Evolutionary conservation across 2,113 vertebrate species (phyloP).

Genomic region (Plestiodon gilberti): DNA sequence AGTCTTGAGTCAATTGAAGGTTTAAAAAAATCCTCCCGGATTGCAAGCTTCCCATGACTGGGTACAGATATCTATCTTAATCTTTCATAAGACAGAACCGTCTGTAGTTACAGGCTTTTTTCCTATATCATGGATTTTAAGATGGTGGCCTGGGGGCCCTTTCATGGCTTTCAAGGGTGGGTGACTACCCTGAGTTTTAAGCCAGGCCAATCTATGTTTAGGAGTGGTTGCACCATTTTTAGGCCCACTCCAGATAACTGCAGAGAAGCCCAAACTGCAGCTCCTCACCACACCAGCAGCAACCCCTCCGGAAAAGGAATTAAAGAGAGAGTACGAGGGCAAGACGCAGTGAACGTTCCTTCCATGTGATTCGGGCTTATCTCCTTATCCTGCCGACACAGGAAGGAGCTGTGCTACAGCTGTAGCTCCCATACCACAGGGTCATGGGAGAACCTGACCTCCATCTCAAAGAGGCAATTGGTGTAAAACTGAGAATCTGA

Average conservation of each 20-base stretch:
- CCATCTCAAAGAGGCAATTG: too few species aligned
- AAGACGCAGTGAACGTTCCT: too few species aligned
- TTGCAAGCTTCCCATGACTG: neutral
- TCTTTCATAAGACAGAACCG: neutral
- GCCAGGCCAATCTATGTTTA: neutral
- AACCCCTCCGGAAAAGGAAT: neutral
- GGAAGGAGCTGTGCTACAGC: neutral
- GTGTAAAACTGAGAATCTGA: too few species aligned
- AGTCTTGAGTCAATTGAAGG: neutral
- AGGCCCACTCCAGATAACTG: neutral
- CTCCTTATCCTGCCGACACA: neutral
- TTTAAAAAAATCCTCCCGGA: neutral
- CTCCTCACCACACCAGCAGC: neutral
- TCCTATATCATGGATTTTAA: neutral
- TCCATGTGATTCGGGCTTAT: neutral
- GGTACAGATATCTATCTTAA: neutral
- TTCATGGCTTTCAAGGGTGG: neutral
- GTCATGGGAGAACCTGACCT: too few species aligned
- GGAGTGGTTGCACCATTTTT: neutral
- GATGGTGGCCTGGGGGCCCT: neutral
- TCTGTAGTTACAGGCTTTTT: neutral
- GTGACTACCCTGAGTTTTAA: neutral
- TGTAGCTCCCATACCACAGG: neutral
- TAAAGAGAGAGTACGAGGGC: neutral
- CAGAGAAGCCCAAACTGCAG: neutral